Evolutionary conservation across 2,888 invertebrate genomes (phyloP).

Genomic region (Tenthredo notha): DNA sequence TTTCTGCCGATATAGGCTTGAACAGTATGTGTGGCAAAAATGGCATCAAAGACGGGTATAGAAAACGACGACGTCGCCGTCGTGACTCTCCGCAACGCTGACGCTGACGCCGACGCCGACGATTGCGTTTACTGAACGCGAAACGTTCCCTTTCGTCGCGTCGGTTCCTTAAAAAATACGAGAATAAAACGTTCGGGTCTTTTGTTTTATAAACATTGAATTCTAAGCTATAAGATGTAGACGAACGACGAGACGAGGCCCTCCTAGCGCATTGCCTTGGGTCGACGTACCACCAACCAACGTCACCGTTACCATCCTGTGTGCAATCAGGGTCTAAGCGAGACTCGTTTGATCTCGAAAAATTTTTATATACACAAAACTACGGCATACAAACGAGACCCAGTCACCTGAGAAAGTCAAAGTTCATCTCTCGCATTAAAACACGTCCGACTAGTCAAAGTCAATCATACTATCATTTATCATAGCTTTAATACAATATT

Average conservation of each 20-base stretch:
- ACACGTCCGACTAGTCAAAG: constrained; percentile 39
- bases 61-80: constrained; percentile 15
- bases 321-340: constrained; percentile 14
- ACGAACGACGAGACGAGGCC: constrained; percentile 54
- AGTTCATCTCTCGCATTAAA: constrained; percentile 32
- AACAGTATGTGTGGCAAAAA: constrained; percentile 46
- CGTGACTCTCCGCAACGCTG: constrained; percentile 28
- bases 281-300: not conserved
- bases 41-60: constrained; percentile 35
- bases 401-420: constrained; percentile 41
- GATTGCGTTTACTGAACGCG: not conserved
- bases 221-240: constrained; percentile 40
- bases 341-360: constrained; percentile 46
- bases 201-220: constrained; percentile 65
- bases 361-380: constrained; percentile 42
- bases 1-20: constrained; percentile 46
- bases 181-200: constrained; percentile 59
- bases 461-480: constrained; percentile 18
- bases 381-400: constrained; percentile 9
- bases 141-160: constrained; percentile 4
- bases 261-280: not conserved
- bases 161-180: constrained; percentile 57
- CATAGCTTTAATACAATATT: not conserved
- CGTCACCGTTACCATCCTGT: constrained; percentile 6
- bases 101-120: constrained; percentile 14